Base-by-base conservation (phyloP, 2,888 invertebrate species). In the Eupithecia insigniata region DNA sequence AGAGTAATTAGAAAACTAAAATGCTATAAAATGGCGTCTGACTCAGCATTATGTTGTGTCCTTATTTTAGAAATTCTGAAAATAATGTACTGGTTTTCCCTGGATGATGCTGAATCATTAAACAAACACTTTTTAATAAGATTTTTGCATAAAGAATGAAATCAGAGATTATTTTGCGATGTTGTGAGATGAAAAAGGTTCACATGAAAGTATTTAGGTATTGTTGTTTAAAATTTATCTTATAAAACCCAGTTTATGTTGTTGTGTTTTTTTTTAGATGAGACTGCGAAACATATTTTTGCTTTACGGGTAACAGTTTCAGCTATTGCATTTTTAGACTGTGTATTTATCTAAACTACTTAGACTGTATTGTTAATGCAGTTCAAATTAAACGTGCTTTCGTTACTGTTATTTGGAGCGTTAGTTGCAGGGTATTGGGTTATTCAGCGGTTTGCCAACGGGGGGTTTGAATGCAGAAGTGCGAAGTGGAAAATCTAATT, bases 301-400 rank as follows among this genome's bases (percentile, higher is more conserved):
- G 12, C 0, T 51, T 51, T 51, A 51, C 22, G 22, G 12, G 22
- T 12, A 51, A 22, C 12, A 55, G 55, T 55, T 12, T 55, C 16
- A 68, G 71, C 72, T 22, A 14, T 36, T 36, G 30, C 30, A 66
- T 51, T 0, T 39, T n/a, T 60, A 61, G 55, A 30, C 73, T 73
- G 67, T 65, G 67, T 34, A 28, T 5, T 46, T 65, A 67, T 65
- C 73, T 73, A 70, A 67, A 69, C 71, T 74, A 62, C 32, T 66
- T 73, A 67, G 67, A 67, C 69, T 51, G 39, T 66, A 66, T 71
- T 67, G 73, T 70, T 77, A 77, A 75, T 75, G 74, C 69, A 72
- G 76, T 76, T 79, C 32, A 74, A 79, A 85, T 84, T 83, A 82
- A 81, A 83, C 74, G 71, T 66, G 70, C 73, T 78, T 74, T 74